Evolutionary conservation across 2,797 vertebrate species (phyloP), one percentile per base, ranked within the genome.

Genomic region (Limnodromus scolopaceus): DNA sequence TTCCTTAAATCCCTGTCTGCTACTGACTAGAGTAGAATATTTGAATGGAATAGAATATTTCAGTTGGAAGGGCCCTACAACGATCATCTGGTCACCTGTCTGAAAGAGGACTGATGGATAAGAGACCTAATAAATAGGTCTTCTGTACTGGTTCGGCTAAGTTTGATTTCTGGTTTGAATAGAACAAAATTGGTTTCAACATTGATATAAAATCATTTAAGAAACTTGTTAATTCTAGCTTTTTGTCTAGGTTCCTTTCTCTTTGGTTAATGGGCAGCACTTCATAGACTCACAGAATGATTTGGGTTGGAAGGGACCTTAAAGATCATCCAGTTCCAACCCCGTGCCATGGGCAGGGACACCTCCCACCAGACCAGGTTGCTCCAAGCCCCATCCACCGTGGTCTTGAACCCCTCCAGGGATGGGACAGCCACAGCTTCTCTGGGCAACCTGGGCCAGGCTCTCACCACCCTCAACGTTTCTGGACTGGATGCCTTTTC

Each of bases 241-340:
- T 76, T 75, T 36, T 4, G 3, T 48, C 9, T 65, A 23, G 12
- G 11, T 45, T 71, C 25, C 38, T 39, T 61, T 43, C 20, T 46
- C 23, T 30, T 20, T 48, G 20, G 16, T 16, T 46, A n/a, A 19
- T 23, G 45, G 55, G 24, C n/a, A 82, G 45, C 51, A 54, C 30
- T 60, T 78, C 19, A 46, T 14, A 36, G 46, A 34, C n/a, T 22
- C 54, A 5, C 10, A 38, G 45, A 10, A 9, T 27, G 12, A 23
- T 49, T 64, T 63, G 13, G 32, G 43, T 69, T 16, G 57, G 36
- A 25, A n/a, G 51, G 28, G 38, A 25, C 18, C 34, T 55, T 23
- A 3, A 13, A 68, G 22, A 1, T 0, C 9, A 15, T 6, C 34
- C 4, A 5, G 5, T 61, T 34, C 9, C 30, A 17, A 28, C 13